phyloP scores from a whole-genome alignment of 1,140 invertebrate genomes.

The Venturia canescens region DNA sequence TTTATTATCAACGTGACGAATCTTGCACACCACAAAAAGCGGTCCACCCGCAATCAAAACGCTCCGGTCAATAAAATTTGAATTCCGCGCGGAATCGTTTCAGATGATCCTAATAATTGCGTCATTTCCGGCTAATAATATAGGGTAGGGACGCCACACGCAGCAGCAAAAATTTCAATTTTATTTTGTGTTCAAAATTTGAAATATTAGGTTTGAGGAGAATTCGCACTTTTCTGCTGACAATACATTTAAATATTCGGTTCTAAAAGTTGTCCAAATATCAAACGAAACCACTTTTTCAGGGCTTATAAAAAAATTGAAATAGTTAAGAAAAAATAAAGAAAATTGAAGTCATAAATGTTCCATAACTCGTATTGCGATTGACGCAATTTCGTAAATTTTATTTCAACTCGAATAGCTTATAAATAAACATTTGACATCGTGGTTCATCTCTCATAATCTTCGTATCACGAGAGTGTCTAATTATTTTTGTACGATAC shows the following conservation, averaged over 20 bases:
- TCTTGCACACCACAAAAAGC: background rate
- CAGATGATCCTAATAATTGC: background rate
- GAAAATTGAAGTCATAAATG: background rate
- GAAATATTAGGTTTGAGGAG: too few relatives aligned
- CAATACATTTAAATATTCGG: too few relatives aligned
- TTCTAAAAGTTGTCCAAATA: too few relatives aligned
- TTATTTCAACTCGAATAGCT: conserved; percentile 22
- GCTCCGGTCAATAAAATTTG: background rate
- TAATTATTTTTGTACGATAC: background rate
- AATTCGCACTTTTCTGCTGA: too few relatives aligned
- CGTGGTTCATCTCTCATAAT: background rate
- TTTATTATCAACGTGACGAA: background rate
- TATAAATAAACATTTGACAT: conserved; percentile 17
- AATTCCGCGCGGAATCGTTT: background rate
- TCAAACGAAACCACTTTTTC: too few relatives aligned
- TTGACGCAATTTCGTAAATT: background rate
- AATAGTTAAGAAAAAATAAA: background rate
- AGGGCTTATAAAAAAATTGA: too few relatives aligned
- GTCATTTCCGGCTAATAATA: background rate
- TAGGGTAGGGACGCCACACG: too few relatives aligned
- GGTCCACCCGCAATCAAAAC: background rate
- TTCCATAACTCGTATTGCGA: conserved; percentile 21
- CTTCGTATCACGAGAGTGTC: background rate
- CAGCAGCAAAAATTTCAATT: too few relatives aligned
- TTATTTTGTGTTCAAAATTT: too few relatives aligned